Conservation (phyloP, 37 sponge, comb jelly and placozoan genomes). For the Chondrosia reniformis region DNA sequence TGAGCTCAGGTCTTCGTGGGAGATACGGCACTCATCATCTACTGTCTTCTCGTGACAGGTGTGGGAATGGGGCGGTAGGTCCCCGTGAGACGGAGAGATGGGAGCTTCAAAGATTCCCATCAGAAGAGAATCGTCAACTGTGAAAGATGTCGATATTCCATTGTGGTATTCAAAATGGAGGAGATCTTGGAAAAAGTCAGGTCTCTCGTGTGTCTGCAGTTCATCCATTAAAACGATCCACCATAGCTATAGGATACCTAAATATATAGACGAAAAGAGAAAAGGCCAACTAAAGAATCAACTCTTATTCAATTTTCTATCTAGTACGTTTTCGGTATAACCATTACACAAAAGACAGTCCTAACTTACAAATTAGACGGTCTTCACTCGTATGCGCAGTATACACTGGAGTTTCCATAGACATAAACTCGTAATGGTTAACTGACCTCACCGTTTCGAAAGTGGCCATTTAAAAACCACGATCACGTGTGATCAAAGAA, state of each 20-base stretch:
- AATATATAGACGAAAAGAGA: too few relatives aligned
- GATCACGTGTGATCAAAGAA: not conserved
- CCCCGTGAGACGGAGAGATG: not conserved
- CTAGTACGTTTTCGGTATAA: too few relatives aligned
- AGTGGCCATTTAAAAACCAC: too few relatives aligned
- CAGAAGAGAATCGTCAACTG: not conserved
- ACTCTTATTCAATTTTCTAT: too few relatives aligned
- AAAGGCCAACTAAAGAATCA: too few relatives aligned
- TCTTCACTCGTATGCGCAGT: too few relatives aligned
- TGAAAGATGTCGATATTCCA: not conserved
- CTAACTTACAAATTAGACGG: too few relatives aligned
- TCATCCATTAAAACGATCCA: not conserved
- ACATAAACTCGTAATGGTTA: too few relatives aligned
- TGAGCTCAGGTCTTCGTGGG: not conserved
- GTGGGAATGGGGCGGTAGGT: not conserved
- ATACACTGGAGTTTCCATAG: too few relatives aligned
- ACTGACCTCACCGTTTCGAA: too few relatives aligned
- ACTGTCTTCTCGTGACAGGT: not conserved
- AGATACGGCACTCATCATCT: not conserved
- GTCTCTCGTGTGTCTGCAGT: not conserved
- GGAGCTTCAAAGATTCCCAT: not conserved
- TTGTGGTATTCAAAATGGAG: not conserved
- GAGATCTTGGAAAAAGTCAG: not conserved
- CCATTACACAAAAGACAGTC: too few relatives aligned
- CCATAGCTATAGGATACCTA: slow-evolving; percentile 14